Conservation (phyloP, 2,888 invertebrate species). For the Didymodactylos carnosus region DNA sequence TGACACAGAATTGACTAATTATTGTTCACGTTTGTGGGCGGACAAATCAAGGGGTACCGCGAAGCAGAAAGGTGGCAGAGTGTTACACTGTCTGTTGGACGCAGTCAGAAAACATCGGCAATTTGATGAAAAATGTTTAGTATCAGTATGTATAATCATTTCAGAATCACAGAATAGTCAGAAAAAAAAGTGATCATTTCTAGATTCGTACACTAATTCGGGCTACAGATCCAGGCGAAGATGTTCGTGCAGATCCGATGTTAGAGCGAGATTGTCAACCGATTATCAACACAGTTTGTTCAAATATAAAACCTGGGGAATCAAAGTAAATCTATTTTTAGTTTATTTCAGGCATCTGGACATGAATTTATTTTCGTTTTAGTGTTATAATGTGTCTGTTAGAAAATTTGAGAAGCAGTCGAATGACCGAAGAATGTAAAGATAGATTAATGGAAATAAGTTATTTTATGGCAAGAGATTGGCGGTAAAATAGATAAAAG, state of each 20-base stretch:
- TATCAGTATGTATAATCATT: too few relatives aligned
- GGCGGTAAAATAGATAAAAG: conserved; percentile 38
- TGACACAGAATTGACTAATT: conserved; percentile 54
- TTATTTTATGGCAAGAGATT: conserved; percentile 85
- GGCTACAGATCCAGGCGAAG: conserved; percentile 74
- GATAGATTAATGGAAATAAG: conserved; percentile 77
- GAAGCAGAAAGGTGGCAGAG: conserved; percentile 56
- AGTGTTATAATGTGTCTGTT: conserved; percentile 78
- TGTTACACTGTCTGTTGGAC: conserved; percentile 84
- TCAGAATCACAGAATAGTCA: too few relatives aligned
- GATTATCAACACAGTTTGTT: conserved; percentile 52
- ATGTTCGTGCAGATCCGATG: conserved; percentile 81
- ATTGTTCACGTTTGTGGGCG: conserved; percentile 30
- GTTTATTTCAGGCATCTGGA: too few relatives aligned
- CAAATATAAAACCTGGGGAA: conserved; percentile 25
- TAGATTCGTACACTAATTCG: conserved; percentile 59
- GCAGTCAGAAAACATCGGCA: conserved; percentile 44
- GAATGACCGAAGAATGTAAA: conserved; percentile 73
- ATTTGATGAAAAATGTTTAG: conserved; percentile 20
- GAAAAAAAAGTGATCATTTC: too few relatives aligned
- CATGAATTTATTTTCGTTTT: too few relatives aligned
- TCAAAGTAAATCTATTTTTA: conserved; percentile 23
- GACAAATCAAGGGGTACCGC: conserved; percentile 39
- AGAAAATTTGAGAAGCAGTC: conserved; percentile 62
- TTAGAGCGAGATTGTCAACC: conserved; percentile 63